phyloP scores from a whole-genome alignment of 2,113 vertebrate genomes.

The Scopus umbretta region DNA sequence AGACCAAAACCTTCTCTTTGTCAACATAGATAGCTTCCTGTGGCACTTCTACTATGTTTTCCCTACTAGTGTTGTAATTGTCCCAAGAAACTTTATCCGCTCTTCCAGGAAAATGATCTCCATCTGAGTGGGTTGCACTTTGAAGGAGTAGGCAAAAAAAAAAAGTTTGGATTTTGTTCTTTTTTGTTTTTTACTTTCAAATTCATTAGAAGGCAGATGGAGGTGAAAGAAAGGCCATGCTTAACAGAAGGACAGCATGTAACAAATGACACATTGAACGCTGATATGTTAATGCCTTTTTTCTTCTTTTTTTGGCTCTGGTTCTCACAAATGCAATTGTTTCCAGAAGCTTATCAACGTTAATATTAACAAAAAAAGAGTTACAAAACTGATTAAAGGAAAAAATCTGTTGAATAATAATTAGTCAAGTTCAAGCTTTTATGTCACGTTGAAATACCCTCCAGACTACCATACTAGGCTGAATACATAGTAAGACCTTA shows the following conservation, averaged over 20 bases:
- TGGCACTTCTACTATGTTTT: neutral
- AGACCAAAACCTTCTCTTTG: neutral
- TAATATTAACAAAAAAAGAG: neutral
- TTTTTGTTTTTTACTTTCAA: neutral
- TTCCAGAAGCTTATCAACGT: neutral
- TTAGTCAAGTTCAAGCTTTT: neutral
- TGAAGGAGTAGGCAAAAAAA: neutral
- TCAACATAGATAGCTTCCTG: neutral
- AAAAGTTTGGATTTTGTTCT: neutral
- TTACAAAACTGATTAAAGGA: neutral
- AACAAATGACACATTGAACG: neutral
- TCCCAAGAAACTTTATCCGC: neutral
- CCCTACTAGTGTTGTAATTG: neutral
- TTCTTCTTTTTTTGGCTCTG: neutral
- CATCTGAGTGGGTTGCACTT: neutral
- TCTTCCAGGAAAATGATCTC: neutral
- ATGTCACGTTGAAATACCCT: neutral
- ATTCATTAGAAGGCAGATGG: neutral
- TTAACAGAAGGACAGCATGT: neutral
- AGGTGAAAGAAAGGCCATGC: neutral
- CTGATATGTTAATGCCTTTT: neutral
- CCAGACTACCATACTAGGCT: neutral
- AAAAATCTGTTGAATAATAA: neutral
- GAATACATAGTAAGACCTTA: neutral
- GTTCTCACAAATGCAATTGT: neutral